phyloP scores from a whole-genome alignment of 2,888 invertebrate genomes.

The Epistrophe eligans region DNA sequence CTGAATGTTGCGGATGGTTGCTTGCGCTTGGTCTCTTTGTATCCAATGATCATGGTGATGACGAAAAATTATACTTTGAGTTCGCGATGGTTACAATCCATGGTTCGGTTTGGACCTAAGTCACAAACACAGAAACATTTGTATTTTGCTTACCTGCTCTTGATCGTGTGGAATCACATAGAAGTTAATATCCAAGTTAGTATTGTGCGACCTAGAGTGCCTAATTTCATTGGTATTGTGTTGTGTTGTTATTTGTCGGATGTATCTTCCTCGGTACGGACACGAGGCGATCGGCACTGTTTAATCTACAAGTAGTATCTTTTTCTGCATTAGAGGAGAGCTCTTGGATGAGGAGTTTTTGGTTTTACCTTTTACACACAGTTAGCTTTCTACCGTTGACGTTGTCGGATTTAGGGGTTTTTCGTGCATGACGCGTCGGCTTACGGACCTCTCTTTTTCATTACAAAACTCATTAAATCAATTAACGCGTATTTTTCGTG shows the following conservation, averaged over 20 bases:
- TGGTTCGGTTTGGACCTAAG: slow-evolving; percentile 21
- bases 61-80: slow-evolving; percentile 47
- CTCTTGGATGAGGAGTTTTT: slow-evolving; percentile 79
- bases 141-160: background rate
- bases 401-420: slow-evolving; percentile 83
- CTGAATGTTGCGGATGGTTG: slow-evolving; percentile 61
- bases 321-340: slow-evolving; percentile 65
- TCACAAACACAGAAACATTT: slow-evolving; percentile 26
- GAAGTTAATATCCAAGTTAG: too few relatives aligned
- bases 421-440: slow-evolving; percentile 72
- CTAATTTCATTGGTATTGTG: slow-evolving; percentile 68
- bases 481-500: slow-evolving; percentile 67
- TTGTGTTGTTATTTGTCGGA: slow-evolving; percentile 73
- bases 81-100: slow-evolving; percentile 53
- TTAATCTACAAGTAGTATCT: slow-evolving; percentile 67
- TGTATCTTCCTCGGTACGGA: slow-evolving; percentile 75
- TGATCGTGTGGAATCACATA: background rate
- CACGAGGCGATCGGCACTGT: slow-evolving; percentile 67
- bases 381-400: slow-evolving; percentile 84
- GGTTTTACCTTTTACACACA: slow-evolving; percentile 82
- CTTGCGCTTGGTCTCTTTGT: slow-evolving; percentile 29
- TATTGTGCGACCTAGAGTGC: slow-evolving; percentile 75
- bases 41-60: slow-evolving; percentile 36
- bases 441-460: slow-evolving; percentile 49
- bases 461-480: slow-evolving; percentile 53